Base-by-base conservation (phyloP, 2,888 invertebrate species). In the Steinernema scapterisci region DNA sequence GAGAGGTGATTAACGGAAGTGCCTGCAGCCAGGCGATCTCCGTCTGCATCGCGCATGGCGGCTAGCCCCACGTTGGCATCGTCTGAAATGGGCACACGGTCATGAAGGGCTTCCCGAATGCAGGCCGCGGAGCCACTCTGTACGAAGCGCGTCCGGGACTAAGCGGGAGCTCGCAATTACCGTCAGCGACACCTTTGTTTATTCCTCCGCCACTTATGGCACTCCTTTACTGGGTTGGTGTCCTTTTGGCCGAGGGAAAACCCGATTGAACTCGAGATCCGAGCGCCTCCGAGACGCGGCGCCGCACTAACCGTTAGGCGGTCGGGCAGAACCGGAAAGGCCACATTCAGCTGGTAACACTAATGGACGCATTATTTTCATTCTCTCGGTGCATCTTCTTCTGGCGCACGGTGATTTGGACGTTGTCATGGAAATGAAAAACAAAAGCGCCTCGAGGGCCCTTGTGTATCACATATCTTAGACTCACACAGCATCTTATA, bases 1-100 rank as follows among this genome's bases (percentile, higher is more conserved):
- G 63, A 63, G 63, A 25, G 63, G 63, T 63, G 63, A 63, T 63
- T 63, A 63, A 63, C 63, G 63, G 63, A 63, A 63, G 54, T 54
- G 54, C 54, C 54, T 54, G 54, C 54, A 54, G 54, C 23, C 54
- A 54, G 54, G 54, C 54, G 54, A 54, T 54, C 54, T 63, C 63
- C 63, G 63, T 63, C 63, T 63, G 63, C 63, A 63, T 63, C 27
- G 63, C 63, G 63, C 63, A 63, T 63, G 27, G 27, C 63, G 27
- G 63, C 63, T 63, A 63, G 63, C 63, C 63, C 63, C 63, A 63
- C 63, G 63, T 63, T 25, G 63, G 63, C 63, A 63, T 63, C 38
- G 63, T 63, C 63, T 63, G 63, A 63, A 63, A 63, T 27, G 31
- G 63, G 27, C 38, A 38, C 38, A 38, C 38, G 38, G 38, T 38